Percentiles rank a stretch among this genome's conserved stretches.
Evolutionary conservation across 2,888 invertebrate genomes (phyloP).

Genomic region (Argynnis bischoffii): DNA sequence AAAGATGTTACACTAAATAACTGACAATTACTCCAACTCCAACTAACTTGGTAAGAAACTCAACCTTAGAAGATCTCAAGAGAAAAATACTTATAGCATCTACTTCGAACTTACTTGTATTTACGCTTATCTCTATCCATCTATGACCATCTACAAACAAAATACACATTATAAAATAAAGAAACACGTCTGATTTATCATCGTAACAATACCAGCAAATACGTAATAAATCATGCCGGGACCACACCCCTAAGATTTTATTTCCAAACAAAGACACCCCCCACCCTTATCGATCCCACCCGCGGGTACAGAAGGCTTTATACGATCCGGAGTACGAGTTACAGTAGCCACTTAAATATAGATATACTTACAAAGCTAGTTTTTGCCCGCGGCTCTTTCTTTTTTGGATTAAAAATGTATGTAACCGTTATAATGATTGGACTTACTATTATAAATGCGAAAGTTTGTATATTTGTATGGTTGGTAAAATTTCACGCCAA

Average conservation of each 20-base stretch:
- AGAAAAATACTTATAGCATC: too few relatives aligned
- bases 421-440: too few relatives aligned
- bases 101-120: neutral
- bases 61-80: too few relatives aligned
- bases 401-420: too few relatives aligned
- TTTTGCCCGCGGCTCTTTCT: too few relatives aligned
- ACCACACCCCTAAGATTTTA: slow-evolving; percentile 74
- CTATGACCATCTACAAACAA: neutral
- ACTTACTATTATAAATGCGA: too few relatives aligned
- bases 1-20: too few relatives aligned
- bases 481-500: neutral
- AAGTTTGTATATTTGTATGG: neutral
- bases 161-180: slow-evolving; percentile 7
- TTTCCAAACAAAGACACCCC: slow-evolving; percentile 73
- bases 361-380: too few relatives aligned
- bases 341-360: slow-evolving; percentile 49
- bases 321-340: slow-evolving; percentile 49
- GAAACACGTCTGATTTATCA: slow-evolving; percentile 22
- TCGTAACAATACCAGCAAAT: slow-evolving; percentile 17
- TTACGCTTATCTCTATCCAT: neutral
- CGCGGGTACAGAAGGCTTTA: slow-evolving; percentile 53
- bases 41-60: too few relatives aligned
- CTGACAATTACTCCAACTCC: too few relatives aligned
- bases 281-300: slow-evolving; percentile 51
- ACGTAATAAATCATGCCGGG: slow-evolving; percentile 38